phyloP scores from a whole-genome alignment of 2,797 vertebrate species.

The Xenops minutus region DNA sequence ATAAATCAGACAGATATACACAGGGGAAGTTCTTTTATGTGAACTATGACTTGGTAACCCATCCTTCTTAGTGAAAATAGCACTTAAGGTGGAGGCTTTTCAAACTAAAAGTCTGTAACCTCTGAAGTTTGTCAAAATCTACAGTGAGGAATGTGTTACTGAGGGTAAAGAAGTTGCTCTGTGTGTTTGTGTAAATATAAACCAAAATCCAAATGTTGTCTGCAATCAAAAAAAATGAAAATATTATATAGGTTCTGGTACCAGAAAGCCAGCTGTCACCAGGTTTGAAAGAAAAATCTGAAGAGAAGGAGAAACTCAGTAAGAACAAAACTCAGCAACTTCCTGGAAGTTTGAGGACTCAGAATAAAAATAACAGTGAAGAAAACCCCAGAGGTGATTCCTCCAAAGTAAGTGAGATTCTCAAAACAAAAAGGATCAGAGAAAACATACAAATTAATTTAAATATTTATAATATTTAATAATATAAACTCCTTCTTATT shows the following conservation, averaged over 20 bases:
- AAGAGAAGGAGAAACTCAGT: slow-evolving; percentile 54
- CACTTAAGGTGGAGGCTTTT: not conserved
- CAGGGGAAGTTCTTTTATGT: not conserved
- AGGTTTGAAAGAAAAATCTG: slow-evolving; percentile 47
- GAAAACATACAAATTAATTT: not conserved
- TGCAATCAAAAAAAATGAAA: not conserved
- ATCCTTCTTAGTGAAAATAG: not conserved
- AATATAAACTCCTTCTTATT: not conserved
- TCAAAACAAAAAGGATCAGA: not conserved
- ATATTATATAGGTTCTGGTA: slow-evolving; percentile 77
- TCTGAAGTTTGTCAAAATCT: not conserved
- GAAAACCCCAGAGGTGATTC: not conserved
- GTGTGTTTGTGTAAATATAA: not conserved
- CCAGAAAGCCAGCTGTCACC: slow-evolving; percentile 86
- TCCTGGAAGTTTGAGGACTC: slow-evolving; percentile 5
- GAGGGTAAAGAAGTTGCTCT: not conserved
- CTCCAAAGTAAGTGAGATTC: slow-evolving; percentile 53
- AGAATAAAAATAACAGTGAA: slow-evolving; percentile 2
- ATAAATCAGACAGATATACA: not conserved
- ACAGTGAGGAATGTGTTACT: not conserved
- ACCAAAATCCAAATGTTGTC: not conserved
- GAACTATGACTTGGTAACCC: not conserved
- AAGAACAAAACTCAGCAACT: slow-evolving; percentile 1
- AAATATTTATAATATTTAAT: not conserved
- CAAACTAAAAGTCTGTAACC: not conserved